These are phyloP conservation scores for Neogobius melanostomus DNA, from an alignment of 2,113 vertebrate species.

Conservation along the genomic window DNA sequence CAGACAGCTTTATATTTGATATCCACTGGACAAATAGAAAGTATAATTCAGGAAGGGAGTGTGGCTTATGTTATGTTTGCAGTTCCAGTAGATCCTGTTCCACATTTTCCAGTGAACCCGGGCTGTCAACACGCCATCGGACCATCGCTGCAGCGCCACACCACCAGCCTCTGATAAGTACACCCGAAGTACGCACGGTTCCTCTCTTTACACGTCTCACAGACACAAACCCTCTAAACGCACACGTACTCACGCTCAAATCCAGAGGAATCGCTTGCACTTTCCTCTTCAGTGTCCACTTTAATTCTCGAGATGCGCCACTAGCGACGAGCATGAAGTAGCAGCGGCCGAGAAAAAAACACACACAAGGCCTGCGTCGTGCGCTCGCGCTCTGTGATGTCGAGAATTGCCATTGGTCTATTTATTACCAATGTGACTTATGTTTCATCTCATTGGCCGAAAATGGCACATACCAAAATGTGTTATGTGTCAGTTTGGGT, in stretches of 20 bases:
- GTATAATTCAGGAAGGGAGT: too few relatives aligned
- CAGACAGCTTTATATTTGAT: too few relatives aligned
- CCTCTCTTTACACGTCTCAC: neutral
- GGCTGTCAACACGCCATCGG: conserved; percentile 64
- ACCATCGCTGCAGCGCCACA: conserved; percentile 55
- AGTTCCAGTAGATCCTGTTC: conserved; percentile 6
- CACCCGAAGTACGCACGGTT: conserved; percentile 23
- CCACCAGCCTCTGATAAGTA: conserved; percentile 39
- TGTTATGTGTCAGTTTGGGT: conserved; percentile 44
- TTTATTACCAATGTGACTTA: neutral
- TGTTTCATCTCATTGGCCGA: conserved; percentile 47
- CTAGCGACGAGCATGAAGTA: neutral
- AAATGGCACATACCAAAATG: conserved; percentile 19
- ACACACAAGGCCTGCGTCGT: neutral
- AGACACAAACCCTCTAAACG: neutral
- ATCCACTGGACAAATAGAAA: neutral
- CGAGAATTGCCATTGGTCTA: conserved; percentile 27
- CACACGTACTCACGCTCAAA: conserved; percentile 23
- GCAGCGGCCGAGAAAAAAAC: neutral
- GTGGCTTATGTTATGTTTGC: neutral
- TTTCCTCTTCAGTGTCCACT: neutral
- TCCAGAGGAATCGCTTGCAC: neutral
- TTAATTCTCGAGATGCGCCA: neutral
- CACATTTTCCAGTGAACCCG: conserved; percentile 16
- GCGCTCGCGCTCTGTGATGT: conserved; percentile 8